Percentiles rank a stretch among this genome's conserved stretches.
These are phyloP conservation scores for Apamea sordens DNA, from an alignment of 2,888 invertebrate species.

Conservation along the genomic window DNA sequence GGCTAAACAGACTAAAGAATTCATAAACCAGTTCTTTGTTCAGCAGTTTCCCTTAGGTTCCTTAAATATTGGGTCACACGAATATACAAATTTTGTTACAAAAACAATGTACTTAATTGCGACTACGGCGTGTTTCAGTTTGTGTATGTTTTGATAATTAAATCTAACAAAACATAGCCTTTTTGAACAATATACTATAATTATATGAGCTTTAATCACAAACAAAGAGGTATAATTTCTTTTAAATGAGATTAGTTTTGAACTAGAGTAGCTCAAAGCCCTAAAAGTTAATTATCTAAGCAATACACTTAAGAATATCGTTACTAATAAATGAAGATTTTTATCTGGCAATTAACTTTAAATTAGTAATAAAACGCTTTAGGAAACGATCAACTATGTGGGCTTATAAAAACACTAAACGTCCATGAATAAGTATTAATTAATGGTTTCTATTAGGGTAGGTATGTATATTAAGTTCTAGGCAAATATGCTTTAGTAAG, in stretches of 20 bases:
- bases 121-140: not conserved
- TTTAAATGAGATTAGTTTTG: not conserved
- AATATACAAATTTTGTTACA: not conserved
- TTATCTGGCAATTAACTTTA: conserved; percentile 28
- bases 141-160: not conserved
- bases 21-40: conserved; percentile 23
- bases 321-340: conserved; percentile 21
- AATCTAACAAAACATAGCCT: not conserved
- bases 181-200: not conserved
- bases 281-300: conserved; percentile 20
- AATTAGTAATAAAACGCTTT: conserved; percentile 27
- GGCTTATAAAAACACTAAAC: conserved; percentile 12
- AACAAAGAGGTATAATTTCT: not conserved
- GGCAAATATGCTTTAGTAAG: conserved; percentile 24
- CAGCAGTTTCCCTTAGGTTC: conserved; percentile 1
- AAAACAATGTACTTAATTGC: not conserved
- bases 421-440: conserved; percentile 25
- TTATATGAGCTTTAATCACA: not conserved
- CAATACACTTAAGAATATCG: not conserved
- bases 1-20: conserved; percentile 34
- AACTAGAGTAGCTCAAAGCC: not conserved
- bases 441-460: conserved; percentile 21
- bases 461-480: conserved; percentile 22
- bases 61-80: conserved; percentile 4
- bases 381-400: conserved; percentile 8